Percentiles rank a stretch among this genome's conserved stretches.
Evolutionary conservation across 2,113 vertebrate species (phyloP).

Genomic region (Tapirus terrestris): DNA sequence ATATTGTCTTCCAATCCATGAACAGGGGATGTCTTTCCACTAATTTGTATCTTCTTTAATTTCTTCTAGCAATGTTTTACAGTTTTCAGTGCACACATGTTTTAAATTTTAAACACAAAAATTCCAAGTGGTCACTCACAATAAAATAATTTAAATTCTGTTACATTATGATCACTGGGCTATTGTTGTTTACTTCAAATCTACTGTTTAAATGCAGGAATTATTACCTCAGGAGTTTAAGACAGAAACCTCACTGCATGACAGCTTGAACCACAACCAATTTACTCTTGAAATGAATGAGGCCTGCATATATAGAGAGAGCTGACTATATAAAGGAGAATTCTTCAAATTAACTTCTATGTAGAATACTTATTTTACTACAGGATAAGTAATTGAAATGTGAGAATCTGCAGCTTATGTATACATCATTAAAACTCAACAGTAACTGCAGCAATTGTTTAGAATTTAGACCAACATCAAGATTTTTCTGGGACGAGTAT

Average conservation of each 20-base stretch:
- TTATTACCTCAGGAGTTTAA: background rate
- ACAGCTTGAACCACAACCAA: background rate
- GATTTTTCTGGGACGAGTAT: background rate
- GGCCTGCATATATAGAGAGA: background rate
- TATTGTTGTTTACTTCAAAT: background rate
- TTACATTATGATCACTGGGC: background rate
- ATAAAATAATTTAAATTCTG: background rate
- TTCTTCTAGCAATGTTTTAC: background rate
- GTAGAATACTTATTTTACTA: background rate
- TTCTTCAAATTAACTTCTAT: background rate
- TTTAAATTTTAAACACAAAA: conserved; percentile 26
- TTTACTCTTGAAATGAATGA: conserved; percentile 1
- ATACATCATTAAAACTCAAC: background rate
- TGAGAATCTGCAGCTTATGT: background rate
- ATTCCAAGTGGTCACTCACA: background rate
- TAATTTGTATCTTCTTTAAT: background rate
- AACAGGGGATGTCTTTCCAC: background rate
- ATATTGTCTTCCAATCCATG: background rate
- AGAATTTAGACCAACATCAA: background rate
- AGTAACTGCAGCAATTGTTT: background rate
- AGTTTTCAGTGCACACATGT: background rate
- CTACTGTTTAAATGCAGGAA: background rate
- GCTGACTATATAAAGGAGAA: background rate
- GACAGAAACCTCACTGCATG: background rate
- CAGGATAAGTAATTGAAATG: background rate